Conservation (phyloP, 2,113 vertebrate species). For the Phycodurus eques region DNA sequence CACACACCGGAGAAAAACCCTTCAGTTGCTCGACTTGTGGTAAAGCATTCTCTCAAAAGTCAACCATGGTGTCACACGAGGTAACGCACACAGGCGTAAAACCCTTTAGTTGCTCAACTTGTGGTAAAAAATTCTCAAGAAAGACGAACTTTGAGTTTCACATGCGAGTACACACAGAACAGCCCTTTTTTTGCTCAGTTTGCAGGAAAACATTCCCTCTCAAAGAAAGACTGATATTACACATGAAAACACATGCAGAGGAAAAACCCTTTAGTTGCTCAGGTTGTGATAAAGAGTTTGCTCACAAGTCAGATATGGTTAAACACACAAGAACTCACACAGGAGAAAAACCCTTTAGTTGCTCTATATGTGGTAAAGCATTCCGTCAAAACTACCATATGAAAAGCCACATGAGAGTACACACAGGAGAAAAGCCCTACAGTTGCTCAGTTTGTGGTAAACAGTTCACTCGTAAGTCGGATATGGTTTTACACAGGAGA, state of each 20-base stretch:
- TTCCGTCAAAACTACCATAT: neutral
- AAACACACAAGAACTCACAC: neutral
- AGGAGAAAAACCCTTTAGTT: neutral
- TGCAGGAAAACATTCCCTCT: no score
- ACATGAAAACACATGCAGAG: neutral
- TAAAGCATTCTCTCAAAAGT: neutral
- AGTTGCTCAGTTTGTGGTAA: neutral
- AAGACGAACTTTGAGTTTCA: neutral
- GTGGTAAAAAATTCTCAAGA: neutral
- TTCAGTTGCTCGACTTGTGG: no score
- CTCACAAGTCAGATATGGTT: no score
- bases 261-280: no score
- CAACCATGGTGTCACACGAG: neutral
- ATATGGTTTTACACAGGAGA: neutral
- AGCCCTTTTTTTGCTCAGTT: no score
- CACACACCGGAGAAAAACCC: no score
- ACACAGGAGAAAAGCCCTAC: neutral
- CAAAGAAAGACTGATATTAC: no score
- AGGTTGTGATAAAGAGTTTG: no score
- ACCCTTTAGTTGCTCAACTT: neutral
- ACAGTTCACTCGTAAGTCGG: neutral
- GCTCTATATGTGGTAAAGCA: neutral
- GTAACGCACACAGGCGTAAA: neutral
- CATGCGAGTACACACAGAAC: neutral
- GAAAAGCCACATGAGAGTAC: neutral